Percentiles rank a stretch among this genome's conserved stretches.
Conservation (phyloP, 2,113 vertebrate species). For the Bufo gargarizans region DNA sequence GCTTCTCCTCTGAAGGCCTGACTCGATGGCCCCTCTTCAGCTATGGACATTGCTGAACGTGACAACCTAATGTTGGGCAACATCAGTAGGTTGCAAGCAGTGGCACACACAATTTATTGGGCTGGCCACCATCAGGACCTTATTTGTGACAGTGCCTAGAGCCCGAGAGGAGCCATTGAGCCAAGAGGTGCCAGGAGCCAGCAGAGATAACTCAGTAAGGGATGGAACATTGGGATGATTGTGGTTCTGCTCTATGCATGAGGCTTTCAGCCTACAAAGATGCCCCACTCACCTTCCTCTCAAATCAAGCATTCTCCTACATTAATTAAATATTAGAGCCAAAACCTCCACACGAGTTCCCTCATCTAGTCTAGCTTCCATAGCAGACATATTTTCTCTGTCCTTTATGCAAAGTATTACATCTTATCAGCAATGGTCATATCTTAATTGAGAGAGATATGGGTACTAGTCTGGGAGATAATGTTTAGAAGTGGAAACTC, state of each 20-base stretch:
- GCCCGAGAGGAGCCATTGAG: too few species aligned
- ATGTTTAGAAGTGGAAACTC: neutral
- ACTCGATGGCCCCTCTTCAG: too few species aligned
- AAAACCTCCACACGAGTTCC: neutral
- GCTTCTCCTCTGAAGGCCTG: too few species aligned
- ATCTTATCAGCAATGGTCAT: conserved; percentile 15
- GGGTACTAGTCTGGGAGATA: neutral
- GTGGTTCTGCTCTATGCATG: neutral
- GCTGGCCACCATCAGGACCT: too few species aligned
- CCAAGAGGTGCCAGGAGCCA: too few species aligned
- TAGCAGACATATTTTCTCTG: neutral
- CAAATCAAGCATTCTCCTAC: neutral
- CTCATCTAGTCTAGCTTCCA: neutral
- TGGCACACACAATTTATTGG: too few species aligned
- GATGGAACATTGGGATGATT: too few species aligned
- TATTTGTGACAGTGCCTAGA: too few species aligned
- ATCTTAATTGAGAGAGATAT: conserved; percentile 18
- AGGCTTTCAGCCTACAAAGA: neutral
- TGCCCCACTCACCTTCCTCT: neutral
- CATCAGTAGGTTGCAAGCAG: too few species aligned
- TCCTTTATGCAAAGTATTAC: neutral
- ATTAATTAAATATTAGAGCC: neutral
- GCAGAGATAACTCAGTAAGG: too few species aligned
- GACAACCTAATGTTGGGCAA: too few species aligned
- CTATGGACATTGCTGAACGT: too few species aligned